Percentiles rank a stretch among this genome's conserved stretches.
phyloP scores from a whole-genome alignment of 2,797 vertebrate genomes.

The Betta splendens region DNA sequence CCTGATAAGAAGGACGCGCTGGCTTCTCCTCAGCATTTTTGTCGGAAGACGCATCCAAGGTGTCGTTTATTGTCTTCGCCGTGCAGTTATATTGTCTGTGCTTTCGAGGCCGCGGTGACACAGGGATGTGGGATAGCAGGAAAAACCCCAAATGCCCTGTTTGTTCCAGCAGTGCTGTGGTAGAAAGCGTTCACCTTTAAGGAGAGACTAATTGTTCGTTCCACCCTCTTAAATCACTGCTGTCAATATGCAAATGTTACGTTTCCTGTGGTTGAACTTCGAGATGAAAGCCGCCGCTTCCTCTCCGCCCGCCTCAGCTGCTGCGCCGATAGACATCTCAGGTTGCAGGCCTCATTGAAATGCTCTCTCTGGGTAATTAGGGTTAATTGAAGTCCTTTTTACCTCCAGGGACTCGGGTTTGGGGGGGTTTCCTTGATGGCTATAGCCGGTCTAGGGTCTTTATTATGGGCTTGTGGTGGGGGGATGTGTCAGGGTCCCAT shows the following conservation, averaged over 20 bases:
- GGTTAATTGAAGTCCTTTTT: constrained; percentile 83
- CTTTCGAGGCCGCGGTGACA: constrained; percentile 28
- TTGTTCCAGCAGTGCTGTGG: background rate
- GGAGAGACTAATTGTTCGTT: constrained; percentile 15
- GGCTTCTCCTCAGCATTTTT: constrained; percentile 41
- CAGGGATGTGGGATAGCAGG: constrained; percentile 16
- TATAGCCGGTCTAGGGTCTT: constrained; percentile 40
- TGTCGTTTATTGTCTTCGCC: constrained; percentile 27
- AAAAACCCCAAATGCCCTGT: background rate
- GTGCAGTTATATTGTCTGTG: constrained; percentile 51
- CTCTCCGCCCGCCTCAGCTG: constrained; percentile 49
- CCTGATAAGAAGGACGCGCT: constrained; percentile 57
- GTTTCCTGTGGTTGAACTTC: constrained; percentile 78
- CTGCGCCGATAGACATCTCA: constrained; percentile 75
- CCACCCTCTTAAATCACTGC: constrained; percentile 52
- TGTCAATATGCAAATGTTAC: constrained; percentile 64
- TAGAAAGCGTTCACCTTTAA: constrained; percentile 11
- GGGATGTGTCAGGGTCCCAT: constrained; percentile 36
- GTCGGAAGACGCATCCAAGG: constrained; percentile 22
- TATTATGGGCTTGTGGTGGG: constrained; percentile 29
- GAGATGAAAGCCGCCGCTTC: constrained; percentile 73
- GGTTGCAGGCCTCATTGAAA: constrained; percentile 77
- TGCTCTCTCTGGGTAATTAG: constrained; percentile 77
- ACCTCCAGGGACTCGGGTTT: constrained; percentile 60
- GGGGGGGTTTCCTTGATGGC: constrained; percentile 30